Evolutionary conservation across 2,113 vertebrate genomes (phyloP).

Genomic region (Trichomycterus rosablanca): DNA sequence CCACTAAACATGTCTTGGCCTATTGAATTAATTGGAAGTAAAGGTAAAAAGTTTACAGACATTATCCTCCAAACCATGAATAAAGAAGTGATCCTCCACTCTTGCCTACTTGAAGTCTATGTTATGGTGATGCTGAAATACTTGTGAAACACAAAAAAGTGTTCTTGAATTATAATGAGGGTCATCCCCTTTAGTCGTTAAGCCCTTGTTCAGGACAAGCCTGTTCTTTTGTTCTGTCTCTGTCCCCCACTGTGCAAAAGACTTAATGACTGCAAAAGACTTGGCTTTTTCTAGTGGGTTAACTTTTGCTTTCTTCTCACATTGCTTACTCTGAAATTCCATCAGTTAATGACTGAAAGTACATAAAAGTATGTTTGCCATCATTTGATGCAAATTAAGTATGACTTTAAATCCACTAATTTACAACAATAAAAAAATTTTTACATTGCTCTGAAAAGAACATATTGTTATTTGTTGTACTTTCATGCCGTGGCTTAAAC

Average conservation of each 20-base stretch:
- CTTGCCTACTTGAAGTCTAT: not conserved
- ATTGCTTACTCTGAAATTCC: not conserved
- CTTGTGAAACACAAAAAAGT: constrained; percentile 10
- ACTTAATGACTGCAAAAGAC: not conserved
- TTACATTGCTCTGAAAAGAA: no score
- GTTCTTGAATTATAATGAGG: constrained; percentile 22
- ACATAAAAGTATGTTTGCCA: no score
- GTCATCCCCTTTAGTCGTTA: constrained; percentile 15
- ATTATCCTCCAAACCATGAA: no score
- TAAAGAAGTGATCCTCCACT: not conserved
- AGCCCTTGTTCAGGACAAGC: not conserved
- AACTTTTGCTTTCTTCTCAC: not conserved
- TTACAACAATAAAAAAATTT: no score
- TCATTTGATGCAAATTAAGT: no score
- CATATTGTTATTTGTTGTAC: no score
- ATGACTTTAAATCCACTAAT: no score
- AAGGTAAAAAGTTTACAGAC: no score
- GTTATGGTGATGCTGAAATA: not conserved
- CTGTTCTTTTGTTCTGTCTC: constrained; percentile 7
- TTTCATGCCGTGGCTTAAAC: no score
- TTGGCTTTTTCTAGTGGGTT: not conserved
- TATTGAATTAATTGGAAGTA: no score
- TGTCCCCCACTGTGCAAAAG: constrained; percentile 6
- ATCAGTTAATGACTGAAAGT: not conserved
- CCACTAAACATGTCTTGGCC: no score